Conservation (phyloP, 2,797 vertebrate species). For the Aphelocoma californica region DNA sequence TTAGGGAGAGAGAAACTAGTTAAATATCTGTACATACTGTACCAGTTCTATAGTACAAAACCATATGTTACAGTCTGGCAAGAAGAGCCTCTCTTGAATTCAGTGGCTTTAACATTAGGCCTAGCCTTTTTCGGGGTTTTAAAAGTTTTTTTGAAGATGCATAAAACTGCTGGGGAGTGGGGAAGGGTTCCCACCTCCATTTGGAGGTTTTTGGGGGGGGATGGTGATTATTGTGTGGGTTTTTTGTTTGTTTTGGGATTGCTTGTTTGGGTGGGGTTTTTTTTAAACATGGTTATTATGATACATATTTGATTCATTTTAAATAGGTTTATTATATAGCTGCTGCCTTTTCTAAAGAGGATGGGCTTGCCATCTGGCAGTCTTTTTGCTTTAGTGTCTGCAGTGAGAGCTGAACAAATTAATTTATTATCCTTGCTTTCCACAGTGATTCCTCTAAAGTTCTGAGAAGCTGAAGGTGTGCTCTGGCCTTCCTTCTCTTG, state of each 20-base stretch:
- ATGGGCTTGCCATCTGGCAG: neutral
- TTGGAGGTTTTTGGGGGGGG: accelerated
- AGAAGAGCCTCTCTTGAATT: neutral
- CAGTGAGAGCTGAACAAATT: neutral
- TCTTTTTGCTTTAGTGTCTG: neutral
- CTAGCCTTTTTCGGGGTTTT: neutral
- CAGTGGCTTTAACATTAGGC: neutral
- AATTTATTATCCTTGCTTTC: neutral
- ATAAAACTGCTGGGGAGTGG: neutral
- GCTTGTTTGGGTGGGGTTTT: accelerated
- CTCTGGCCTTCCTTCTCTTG: neutral
- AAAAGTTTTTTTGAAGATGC: neutral
- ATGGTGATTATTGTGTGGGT: neutral
- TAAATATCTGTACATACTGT: neutral
- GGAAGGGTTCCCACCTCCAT: neutral
- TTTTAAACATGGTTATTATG: neutral
- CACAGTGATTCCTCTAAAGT: neutral
- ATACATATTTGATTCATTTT: neutral
- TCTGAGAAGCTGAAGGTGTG: neutral
- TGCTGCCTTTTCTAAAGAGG: neutral
- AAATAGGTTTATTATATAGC: neutral
- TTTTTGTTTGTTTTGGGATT: neutral
- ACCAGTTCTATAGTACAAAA: neutral
- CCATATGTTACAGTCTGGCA: neutral
- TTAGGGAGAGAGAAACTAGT: neutral